These are phyloP conservation scores for Sesia bembeciformis DNA, from an alignment of 2,888 invertebrate species.

Conservation along the genomic window DNA sequence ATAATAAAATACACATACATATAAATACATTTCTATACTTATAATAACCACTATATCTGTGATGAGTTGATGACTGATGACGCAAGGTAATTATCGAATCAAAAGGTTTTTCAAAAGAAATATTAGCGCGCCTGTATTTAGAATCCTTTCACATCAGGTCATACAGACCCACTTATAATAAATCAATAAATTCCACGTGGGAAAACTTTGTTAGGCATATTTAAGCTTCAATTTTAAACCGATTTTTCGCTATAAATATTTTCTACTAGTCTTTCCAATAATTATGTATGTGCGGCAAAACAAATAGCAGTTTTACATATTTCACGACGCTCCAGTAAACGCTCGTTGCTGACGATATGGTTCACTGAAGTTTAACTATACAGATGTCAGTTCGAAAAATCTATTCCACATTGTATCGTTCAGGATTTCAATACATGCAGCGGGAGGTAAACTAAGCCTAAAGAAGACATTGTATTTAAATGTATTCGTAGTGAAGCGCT, in stretches of 20 bases:
- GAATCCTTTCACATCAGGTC: too few relatives aligned
- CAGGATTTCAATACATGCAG: neutral
- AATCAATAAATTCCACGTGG: too few relatives aligned
- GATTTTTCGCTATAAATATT: neutral
- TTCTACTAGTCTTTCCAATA: neutral
- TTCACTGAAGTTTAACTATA: neutral
- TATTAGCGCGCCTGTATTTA: too few relatives aligned
- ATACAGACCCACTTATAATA: too few relatives aligned
- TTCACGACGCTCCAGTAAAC: neutral
- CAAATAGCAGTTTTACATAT: neutral
- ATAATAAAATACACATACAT: too few relatives aligned
- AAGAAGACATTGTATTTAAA: constrained; percentile 29
- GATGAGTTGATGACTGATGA: too few relatives aligned
- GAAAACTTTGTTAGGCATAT: too few relatives aligned
- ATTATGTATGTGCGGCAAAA: neutral
- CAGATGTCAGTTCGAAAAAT: neutral
- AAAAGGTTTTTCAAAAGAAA: too few relatives aligned
- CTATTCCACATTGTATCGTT: neutral
- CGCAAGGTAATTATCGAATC: too few relatives aligned
- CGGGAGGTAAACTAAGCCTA: constrained; percentile 4
- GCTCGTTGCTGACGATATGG: neutral
- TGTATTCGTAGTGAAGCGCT: constrained; percentile 38
- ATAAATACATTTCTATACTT: too few relatives aligned
- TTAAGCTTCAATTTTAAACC: too few relatives aligned
- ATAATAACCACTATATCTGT: too few relatives aligned